These are phyloP conservation scores for Ia io DNA, from an alignment of 2,113 vertebrate species.

Conservation along the genomic window DNA sequence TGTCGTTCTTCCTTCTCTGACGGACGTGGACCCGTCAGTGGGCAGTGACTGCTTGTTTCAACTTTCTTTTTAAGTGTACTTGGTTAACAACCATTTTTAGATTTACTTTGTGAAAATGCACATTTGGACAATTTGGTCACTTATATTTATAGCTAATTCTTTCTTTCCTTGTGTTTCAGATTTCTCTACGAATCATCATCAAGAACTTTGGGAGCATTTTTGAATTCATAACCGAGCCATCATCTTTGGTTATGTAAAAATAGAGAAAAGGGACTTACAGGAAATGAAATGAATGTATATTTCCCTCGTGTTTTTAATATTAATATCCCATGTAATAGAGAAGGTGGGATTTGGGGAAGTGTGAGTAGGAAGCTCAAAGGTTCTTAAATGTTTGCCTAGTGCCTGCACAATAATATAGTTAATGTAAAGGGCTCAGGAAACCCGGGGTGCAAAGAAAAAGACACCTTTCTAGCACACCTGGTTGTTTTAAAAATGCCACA, in stretches of 20 bases:
- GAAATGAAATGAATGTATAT: neutral
- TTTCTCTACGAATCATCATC: conserved; percentile 87
- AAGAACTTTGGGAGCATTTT: conserved; percentile 86
- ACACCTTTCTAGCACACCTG: neutral
- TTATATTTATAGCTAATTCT: neutral
- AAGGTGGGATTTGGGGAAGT: neutral
- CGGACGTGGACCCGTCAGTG: rapidly evolving
- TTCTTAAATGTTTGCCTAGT: neutral
- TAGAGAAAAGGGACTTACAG: neutral
- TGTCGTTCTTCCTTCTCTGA: neutral
- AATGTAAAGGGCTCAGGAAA: neutral
- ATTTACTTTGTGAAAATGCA: neutral
- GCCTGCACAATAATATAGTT: neutral
- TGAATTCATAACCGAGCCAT: conserved; percentile 72
- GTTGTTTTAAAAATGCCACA: conserved; percentile 7
- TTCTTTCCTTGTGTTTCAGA: conserved; percentile 80
- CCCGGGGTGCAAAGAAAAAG: neutral
- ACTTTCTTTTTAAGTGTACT: neutral
- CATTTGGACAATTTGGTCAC: neutral
- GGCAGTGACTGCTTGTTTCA: neutral
- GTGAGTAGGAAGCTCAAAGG: neutral
- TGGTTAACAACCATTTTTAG: neutral
- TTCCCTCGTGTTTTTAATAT: conserved; percentile 7
- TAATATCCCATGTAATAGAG: neutral
- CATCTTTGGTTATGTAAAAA: conserved; percentile 23